These are phyloP conservation scores for Hyppa rectilinea DNA, from an alignment of 2,888 invertebrate species.

Conservation along the genomic window DNA sequence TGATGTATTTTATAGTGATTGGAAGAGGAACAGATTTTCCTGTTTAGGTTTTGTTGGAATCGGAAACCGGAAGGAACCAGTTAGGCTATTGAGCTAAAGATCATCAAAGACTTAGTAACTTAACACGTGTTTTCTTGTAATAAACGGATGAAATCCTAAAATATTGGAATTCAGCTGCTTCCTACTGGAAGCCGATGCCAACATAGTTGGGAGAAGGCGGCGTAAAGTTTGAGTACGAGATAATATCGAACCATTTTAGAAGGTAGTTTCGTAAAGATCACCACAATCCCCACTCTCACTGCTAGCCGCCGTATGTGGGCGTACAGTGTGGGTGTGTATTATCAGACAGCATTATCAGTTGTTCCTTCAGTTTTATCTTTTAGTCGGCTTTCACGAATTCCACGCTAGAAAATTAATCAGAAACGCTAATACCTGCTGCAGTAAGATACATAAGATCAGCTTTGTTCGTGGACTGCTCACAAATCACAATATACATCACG, in stretches of 20 bases:
- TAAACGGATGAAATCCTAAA: no score
- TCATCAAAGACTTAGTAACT: no score
- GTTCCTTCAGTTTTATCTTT: background rate
- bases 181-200: no score
- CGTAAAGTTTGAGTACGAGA: background rate
- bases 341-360: background rate
- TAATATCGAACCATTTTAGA: background rate
- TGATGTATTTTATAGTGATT: constrained; percentile 50
- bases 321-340: background rate
- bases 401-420: background rate
- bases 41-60: constrained; percentile 13
- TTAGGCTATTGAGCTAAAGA: background rate
- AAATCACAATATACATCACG: constrained; percentile 9
- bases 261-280: background rate
- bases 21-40: constrained; percentile 18
- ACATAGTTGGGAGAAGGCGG: no score
- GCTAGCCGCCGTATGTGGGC: background rate
- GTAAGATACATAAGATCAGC: background rate
- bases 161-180: no score
- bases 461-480: background rate
- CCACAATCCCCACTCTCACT: background rate
- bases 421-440: constrained; percentile 1
- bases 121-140: background rate
- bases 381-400: background rate
- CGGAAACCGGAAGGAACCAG: background rate